These are phyloP conservation scores for Diaphora mendica DNA, from an alignment of 2,888 invertebrate species.

Conservation along the genomic window DNA sequence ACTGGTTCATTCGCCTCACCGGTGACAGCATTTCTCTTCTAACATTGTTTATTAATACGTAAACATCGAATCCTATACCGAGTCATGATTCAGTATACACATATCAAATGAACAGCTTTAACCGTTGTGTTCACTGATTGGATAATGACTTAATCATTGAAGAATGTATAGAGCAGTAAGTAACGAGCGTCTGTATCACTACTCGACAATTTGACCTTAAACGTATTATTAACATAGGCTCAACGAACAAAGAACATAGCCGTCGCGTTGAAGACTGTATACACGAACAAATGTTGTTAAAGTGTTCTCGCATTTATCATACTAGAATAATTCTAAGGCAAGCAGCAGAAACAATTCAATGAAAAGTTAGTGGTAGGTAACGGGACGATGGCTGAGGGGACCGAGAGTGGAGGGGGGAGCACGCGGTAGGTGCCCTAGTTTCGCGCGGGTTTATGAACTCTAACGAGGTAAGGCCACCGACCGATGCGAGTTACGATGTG, in stretches of 20 bases:
- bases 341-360: slow-evolving; percentile 79
- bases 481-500: slow-evolving; percentile 68
- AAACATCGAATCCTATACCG: slow-evolving; percentile 15
- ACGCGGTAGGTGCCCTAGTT: slow-evolving; percentile 85
- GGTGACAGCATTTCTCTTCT: slow-evolving; percentile 72
- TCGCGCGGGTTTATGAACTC: slow-evolving; percentile 86
- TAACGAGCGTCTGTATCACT: slow-evolving; percentile 46
- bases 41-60: slow-evolving; percentile 29
- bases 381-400: slow-evolving; percentile 65
- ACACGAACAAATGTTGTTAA: slow-evolving; percentile 32
- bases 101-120: slow-evolving; percentile 7
- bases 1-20: slow-evolving; percentile 75
- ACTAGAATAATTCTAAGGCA: slow-evolving; percentile 59
- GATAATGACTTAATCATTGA: slow-evolving; percentile 48
- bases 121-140: slow-evolving; percentile 20
- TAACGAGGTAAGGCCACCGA: slow-evolving; percentile 87
- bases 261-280: slow-evolving; percentile 37
- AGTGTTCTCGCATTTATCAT: slow-evolving; percentile 56
- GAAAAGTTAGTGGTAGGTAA: slow-evolving; percentile 82
- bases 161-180: slow-evolving; percentile 51
- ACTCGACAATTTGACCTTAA: slow-evolving; percentile 58
- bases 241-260: slow-evolving; percentile 46
- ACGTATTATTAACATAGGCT: slow-evolving; percentile 54
- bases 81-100: background rate
- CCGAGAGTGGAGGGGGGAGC: slow-evolving; percentile 64